These are phyloP conservation scores for Willowsia nigromaculata DNA, from an alignment of 2,888 invertebrate genomes.

Conservation along the genomic window DNA sequence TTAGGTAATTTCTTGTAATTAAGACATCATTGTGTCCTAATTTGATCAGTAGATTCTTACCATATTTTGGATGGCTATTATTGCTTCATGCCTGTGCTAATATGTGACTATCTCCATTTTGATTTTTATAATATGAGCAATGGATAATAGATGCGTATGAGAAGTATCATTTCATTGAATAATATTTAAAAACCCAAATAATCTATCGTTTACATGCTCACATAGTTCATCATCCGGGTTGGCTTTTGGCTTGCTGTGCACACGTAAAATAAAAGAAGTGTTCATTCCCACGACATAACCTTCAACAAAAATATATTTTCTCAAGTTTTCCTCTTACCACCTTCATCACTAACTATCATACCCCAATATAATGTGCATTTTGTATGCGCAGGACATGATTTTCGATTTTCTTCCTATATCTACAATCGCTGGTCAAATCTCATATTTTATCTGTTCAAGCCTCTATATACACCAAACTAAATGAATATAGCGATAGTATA, in stretches of 20 bases:
- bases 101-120: no score
- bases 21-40: background rate
- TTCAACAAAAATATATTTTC: slow-evolving; percentile 52
- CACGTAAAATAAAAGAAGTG: background rate
- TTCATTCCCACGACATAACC: slow-evolving; percentile 67
- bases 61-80: no score
- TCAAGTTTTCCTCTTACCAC: background rate
- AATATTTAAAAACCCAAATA: background rate
- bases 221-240: background rate
- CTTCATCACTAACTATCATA: background rate
- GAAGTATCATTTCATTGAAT: background rate
- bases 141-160: background rate
- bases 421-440: background rate
- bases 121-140: background rate
- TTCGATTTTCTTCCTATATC: slow-evolving; percentile 6
- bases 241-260: background rate
- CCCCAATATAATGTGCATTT: no score
- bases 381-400: no score
- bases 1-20: background rate
- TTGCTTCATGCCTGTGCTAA: no score
- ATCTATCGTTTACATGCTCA: background rate
- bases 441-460: background rate
- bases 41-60: background rate
- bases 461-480: background rate
- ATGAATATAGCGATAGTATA: background rate